phyloP scores from a whole-genome alignment of 2,113 vertebrate genomes.

The Craseonycteris thonglongyai region DNA sequence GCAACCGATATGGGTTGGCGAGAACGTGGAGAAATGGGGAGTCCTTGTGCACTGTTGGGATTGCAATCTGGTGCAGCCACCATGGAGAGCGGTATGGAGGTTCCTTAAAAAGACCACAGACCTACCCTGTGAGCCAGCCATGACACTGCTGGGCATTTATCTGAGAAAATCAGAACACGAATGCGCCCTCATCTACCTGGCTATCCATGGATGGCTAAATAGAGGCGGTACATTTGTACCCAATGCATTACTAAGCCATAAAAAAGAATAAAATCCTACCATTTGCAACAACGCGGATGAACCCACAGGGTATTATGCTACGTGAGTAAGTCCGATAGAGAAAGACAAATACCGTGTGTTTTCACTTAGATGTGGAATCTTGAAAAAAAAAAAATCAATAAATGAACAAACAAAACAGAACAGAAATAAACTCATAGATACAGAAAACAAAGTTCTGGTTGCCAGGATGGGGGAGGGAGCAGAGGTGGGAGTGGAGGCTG shows the following conservation, averaged over 20 bases:
- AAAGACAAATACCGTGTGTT: neutral
- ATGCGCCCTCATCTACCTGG: no score
- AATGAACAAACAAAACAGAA: neutral
- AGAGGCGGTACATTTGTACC: neutral
- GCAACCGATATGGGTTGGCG: no score
- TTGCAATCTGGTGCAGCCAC: neutral
- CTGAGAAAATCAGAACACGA: neutral
- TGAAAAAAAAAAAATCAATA: neutral
- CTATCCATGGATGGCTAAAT: neutral
- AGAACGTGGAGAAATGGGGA: neutral
- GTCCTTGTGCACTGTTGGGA: neutral
- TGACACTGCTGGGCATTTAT: neutral
- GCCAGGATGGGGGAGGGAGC: neutral
- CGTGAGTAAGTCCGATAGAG: neutral
- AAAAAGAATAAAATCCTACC: neutral
- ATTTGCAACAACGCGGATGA: neutral
- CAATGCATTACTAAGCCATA: neutral
- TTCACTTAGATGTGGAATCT: neutral
- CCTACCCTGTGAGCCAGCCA: neutral
- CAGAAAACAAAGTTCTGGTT: neutral
- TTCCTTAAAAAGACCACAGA: neutral
- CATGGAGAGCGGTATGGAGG: neutral
- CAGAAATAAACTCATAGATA: neutral
- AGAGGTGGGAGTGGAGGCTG: no score
- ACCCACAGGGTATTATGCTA: neutral